These are phyloP conservation scores for Pempheris klunzingeri DNA, from an alignment of 2,797 vertebrate genomes.

Conservation along the genomic window DNA sequence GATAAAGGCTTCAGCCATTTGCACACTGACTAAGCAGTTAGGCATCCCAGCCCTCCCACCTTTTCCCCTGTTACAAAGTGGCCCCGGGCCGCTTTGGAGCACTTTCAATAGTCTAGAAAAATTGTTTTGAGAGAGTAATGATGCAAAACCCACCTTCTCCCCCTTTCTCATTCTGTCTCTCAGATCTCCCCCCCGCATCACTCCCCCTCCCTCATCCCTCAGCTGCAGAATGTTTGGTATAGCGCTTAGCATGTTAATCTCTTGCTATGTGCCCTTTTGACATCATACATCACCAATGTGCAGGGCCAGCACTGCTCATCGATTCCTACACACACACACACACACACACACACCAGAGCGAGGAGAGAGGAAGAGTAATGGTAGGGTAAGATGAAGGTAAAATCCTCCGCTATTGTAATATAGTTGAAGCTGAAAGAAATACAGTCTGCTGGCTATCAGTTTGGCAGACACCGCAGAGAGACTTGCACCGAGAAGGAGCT, in stretches of 20 bases:
- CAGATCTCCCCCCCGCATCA: slow-evolving; percentile 1
- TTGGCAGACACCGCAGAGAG: slow-evolving; percentile 7
- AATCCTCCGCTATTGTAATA: slow-evolving; percentile 49
- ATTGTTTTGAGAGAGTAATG: slow-evolving; percentile 53
- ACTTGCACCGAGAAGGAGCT: slow-evolving; percentile 28
- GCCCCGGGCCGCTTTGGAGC: slow-evolving; percentile 11
- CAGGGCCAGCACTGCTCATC: slow-evolving; percentile 65
- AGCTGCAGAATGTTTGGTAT: slow-evolving; percentile 52
- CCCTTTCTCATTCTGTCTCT: slow-evolving; percentile 17
- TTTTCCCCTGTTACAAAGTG: not conserved
- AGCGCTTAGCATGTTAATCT: slow-evolving; percentile 74
- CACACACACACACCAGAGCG: slow-evolving; percentile 12
- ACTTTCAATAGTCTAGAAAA: slow-evolving; percentile 40
- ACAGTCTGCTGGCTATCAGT: slow-evolving; percentile 33
- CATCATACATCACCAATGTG: slow-evolving; percentile 77
- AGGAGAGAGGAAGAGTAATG: slow-evolving; percentile 35
- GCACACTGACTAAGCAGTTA: slow-evolving; percentile 10
- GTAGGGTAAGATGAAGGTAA: slow-evolving; percentile 55
- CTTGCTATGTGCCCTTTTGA: slow-evolving; percentile 77
- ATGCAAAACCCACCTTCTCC: slow-evolving; percentile 23
- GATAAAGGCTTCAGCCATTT: slow-evolving; percentile 1
- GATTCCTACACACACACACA: slow-evolving; percentile 47
- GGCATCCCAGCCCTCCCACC: slow-evolving; percentile 5
- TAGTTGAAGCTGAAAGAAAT: slow-evolving; percentile 44
- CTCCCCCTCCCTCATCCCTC: slow-evolving; percentile 23